Evolutionary conservation across 2,797 vertebrate genomes (phyloP), one percentile per base, ranked within the genome.

Genomic region (Arnoldichthys spilopterus): DNA sequence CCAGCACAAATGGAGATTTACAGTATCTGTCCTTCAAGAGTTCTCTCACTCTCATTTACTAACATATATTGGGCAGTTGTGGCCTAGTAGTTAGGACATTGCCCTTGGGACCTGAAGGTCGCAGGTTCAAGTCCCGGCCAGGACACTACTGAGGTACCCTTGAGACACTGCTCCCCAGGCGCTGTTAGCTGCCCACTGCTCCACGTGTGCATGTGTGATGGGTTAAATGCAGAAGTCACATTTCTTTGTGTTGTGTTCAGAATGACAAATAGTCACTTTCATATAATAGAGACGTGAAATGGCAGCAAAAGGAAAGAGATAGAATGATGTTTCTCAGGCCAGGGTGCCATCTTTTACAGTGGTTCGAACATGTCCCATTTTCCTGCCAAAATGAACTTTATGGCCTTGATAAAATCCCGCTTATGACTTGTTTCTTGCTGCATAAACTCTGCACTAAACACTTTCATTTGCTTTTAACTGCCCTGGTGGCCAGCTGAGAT

Each of bases 381-480:
- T 91, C 88, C 90, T 90, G 87, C 87, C 86, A 83, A 89, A 83
- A 49, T 72, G 82, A 51, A 82, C 88, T 92, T 90, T 91, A 90
- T 87, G 83, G 86, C 86, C 86, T 89, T 90, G 89, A 91, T 92
- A 90, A 92, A 92, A 85, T 77, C 56, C 76, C 63, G 62, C 83
- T 87, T 88, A 90, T 88, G 88, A 85, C 88, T 91, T 85, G 85
- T 85, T 89, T 87, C 81, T 70, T 72, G 73, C 74, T 72, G 84
- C 82, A 89, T 84, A 91, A 91, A 90, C 86, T 82, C 81, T 85
- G 85, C 83, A 84, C 88, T 90, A 90, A 91, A 91, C 85, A 83
- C 85, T 90, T 91, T 69, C 90, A 91, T 88, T 77, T 82, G 86
- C 79, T 83, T 87, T 90, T 91, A 90, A 93, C 91, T 83, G 89